phyloP scores from a whole-genome alignment of 2,797 vertebrate species.

The Tragopan temminckii region DNA sequence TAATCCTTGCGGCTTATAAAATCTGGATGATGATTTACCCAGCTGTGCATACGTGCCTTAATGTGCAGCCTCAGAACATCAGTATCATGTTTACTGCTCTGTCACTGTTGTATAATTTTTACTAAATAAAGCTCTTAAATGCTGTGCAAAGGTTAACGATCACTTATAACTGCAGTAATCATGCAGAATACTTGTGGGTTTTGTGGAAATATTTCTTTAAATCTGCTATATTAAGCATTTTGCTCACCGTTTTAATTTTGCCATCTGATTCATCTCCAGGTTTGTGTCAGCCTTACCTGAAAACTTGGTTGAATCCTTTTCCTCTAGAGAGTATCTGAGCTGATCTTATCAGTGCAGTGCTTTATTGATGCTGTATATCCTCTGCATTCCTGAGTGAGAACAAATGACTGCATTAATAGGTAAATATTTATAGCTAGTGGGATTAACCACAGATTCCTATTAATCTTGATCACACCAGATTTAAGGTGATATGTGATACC shows the following conservation, averaged over 20 bases:
- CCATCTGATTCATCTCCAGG: neutral
- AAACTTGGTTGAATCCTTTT: constrained; percentile 18
- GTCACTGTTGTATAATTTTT: constrained; percentile 25
- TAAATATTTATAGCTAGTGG: constrained; percentile 13
- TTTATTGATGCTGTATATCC: neutral
- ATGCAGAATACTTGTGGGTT: neutral
- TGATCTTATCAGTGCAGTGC: constrained; percentile 6
- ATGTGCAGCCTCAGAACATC: constrained; percentile 23
- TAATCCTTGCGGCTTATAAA: neutral
- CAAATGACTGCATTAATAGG: constrained; percentile 1
- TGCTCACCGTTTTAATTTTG: constrained; percentile 19
- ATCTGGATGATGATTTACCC: neutral
- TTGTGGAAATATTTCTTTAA: constrained; percentile 1
- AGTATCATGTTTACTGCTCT: neutral
- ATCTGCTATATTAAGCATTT: neutral
- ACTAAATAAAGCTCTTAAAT: constrained; percentile 43
- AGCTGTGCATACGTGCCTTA: neutral
- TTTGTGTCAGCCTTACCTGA: constrained; percentile 14
- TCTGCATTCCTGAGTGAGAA: constrained; percentile 5
- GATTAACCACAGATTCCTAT: neutral
- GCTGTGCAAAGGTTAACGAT: constrained; percentile 13
- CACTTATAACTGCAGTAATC: constrained; percentile 1
- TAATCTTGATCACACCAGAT: constrained; percentile 24
- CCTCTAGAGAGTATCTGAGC: neutral
- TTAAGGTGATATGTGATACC: neutral